Evolutionary conservation across 2,113 vertebrate genomes (phyloP).

Genomic region (Chitala chitala): DNA sequence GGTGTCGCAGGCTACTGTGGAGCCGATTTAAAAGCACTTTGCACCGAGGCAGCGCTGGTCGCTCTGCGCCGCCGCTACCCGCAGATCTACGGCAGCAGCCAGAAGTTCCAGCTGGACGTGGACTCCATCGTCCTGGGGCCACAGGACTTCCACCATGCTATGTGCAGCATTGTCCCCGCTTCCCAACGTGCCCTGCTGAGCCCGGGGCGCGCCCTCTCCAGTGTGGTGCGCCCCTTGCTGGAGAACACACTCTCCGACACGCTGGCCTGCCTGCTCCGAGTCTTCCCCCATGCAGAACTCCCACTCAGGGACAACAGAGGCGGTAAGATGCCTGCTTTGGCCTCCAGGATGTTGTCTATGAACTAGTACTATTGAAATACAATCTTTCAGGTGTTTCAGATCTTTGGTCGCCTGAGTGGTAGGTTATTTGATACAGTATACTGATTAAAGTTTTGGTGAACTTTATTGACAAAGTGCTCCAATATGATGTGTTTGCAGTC

Average conservation of each 20-base stretch:
- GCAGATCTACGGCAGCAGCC: slow-evolving; percentile 93
- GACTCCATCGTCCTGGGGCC: slow-evolving; percentile 85
- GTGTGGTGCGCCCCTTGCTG: slow-evolving; percentile 80
- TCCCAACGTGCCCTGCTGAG: slow-evolving; percentile 86
- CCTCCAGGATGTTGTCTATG: no score
- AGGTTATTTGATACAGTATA: no score
- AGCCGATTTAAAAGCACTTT: slow-evolving; percentile 98
- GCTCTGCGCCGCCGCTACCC: slow-evolving; percentile 91
- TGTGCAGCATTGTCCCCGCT: slow-evolving; percentile 90
- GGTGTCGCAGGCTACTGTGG: slow-evolving; percentile 84
- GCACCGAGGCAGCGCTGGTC: slow-evolving; percentile 92
- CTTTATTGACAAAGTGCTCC: no score
- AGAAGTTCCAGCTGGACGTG: slow-evolving; percentile 88
- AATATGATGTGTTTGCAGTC: no score
- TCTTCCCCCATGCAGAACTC: slow-evolving; percentile 90
- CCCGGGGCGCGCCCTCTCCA: slow-evolving; percentile 82
- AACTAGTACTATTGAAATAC: no score
- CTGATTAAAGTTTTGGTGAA: no score
- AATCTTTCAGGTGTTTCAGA: no score
- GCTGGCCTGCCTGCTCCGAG: slow-evolving; percentile 76
- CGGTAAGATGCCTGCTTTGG: slow-evolving; percentile 52
- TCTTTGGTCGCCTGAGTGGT: no score
- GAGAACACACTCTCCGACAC: slow-evolving; percentile 71
- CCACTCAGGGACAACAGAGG: slow-evolving; percentile 77
- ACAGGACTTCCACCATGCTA: slow-evolving; percentile 86